phyloP scores from a whole-genome alignment of 2,797 vertebrate genomes.

The Xiphorhynchus erythropygius region DNA sequence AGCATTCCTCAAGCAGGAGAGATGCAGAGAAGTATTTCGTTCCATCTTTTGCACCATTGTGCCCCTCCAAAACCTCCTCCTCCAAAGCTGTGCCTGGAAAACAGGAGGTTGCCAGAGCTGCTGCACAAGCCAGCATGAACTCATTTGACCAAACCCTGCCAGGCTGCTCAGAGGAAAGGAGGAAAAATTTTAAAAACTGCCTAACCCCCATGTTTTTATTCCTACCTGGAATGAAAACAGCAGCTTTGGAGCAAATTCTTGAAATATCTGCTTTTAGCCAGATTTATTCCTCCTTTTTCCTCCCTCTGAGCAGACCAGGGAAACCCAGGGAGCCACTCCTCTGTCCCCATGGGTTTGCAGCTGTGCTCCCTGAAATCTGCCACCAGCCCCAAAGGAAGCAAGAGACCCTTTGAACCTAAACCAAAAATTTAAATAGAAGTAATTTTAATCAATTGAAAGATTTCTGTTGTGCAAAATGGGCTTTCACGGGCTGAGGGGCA shows the following conservation, averaged over 20 bases:
- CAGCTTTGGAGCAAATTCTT: background rate
- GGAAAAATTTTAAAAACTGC: background rate
- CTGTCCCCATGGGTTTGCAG: background rate
- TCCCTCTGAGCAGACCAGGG: background rate
- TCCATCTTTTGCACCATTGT: background rate
- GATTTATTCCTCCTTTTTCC: background rate
- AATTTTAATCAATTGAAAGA: background rate
- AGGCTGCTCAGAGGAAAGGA: background rate
- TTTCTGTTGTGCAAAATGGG: background rate
- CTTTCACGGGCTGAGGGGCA: background rate
- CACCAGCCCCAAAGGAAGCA: background rate
- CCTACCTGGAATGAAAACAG: background rate
- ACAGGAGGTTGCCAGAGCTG: background rate
- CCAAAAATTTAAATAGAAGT: background rate
- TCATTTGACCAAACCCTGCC: background rate
- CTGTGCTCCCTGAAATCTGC: background rate
- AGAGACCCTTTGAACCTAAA: background rate
- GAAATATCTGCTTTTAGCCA: background rate
- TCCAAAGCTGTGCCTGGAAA: background rate
- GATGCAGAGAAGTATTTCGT: background rate
- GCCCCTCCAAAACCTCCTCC: background rate
- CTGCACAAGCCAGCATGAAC: background rate
- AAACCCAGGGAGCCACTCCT: background rate
- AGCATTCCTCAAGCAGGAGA: background rate
- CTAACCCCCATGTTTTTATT: background rate